Evolutionary conservation across 2,797 vertebrate genomes (phyloP).

Genomic region (Dallia pectoralis): DNA sequence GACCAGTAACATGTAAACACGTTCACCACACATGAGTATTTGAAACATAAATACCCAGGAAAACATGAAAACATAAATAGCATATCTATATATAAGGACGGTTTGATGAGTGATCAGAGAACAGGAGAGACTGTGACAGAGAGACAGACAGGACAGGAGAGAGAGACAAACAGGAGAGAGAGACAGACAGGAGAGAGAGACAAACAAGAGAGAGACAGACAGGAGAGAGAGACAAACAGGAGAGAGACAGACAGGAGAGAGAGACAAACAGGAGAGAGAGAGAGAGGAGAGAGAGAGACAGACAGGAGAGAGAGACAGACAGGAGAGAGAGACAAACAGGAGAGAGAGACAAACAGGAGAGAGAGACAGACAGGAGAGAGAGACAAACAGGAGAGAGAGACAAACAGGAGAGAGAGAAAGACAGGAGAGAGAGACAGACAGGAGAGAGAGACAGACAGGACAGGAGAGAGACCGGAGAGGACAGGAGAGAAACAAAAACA

Average conservation of each 20-base stretch:
- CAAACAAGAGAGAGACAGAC: background rate
- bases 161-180: no score
- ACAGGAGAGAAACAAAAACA: background rate
- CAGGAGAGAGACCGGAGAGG: background rate
- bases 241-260: background rate
- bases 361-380: background rate
- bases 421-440: no score
- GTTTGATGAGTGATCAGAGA: background rate
- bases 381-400: background rate
- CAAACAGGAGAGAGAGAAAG: background rate
- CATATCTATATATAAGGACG: conserved; percentile 5
- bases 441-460: background rate
- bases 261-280: background rate
- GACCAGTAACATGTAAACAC: no score
- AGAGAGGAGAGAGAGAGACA: background rate
- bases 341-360: background rate
- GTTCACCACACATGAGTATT: background rate
- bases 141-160: background rate
- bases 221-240: background rate
- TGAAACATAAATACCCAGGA: no score
- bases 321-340: no score
- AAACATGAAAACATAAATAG: background rate
- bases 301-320: background rate
- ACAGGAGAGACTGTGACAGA: background rate
- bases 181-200: background rate